These are phyloP conservation scores for Taphrorychus bicolor DNA, from an alignment of 2,888 invertebrate species.

Conservation along the genomic window DNA sequence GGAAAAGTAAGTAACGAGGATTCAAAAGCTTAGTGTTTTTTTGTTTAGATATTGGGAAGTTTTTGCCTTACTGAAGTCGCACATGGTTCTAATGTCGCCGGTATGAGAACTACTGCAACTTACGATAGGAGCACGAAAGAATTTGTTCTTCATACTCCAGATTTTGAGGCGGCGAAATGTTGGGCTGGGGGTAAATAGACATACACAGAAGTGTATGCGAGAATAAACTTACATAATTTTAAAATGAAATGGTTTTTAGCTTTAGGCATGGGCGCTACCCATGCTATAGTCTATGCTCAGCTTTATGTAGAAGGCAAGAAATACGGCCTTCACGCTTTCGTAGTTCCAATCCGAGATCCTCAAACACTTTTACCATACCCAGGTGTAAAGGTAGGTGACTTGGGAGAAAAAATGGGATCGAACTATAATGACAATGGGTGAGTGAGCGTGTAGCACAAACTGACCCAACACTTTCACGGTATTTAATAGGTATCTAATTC, in stretches of 20 bases:
- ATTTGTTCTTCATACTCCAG: slow-evolving; percentile 90
- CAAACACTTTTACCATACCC: slow-evolving; percentile 74
- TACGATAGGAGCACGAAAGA: slow-evolving; percentile 79
- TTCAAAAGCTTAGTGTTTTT: background rate
- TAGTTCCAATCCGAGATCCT: slow-evolving; percentile 85
- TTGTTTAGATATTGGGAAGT: slow-evolving; percentile 73
- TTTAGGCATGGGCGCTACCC: slow-evolving; percentile 19
- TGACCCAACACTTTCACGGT: too few species aligned
- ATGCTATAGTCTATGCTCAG: slow-evolving; percentile 73
- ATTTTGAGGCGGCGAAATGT: slow-evolving; percentile 95
- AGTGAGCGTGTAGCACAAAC: background rate
- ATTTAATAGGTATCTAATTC: slow-evolving; percentile 75
- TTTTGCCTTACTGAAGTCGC: slow-evolving; percentile 92
- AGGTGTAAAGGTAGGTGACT: slow-evolving; percentile 87
- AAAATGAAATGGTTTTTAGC: background rate
- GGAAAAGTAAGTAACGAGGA: background rate
- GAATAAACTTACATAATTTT: background rate
- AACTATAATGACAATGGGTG: slow-evolving; percentile 96
- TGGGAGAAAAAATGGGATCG: slow-evolving; percentile 90
- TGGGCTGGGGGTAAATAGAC: slow-evolving; percentile 77
- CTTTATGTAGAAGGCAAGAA: slow-evolving; percentile 77
- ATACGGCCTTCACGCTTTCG: slow-evolving; percentile 87
- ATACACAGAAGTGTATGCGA: background rate
- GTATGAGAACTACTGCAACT: slow-evolving; percentile 88
- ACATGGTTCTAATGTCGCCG: slow-evolving; percentile 94